These are phyloP conservation scores for Hippoglossus stenolepis DNA, from an alignment of 2,113 vertebrate genomes.

Conservation along the genomic window DNA sequence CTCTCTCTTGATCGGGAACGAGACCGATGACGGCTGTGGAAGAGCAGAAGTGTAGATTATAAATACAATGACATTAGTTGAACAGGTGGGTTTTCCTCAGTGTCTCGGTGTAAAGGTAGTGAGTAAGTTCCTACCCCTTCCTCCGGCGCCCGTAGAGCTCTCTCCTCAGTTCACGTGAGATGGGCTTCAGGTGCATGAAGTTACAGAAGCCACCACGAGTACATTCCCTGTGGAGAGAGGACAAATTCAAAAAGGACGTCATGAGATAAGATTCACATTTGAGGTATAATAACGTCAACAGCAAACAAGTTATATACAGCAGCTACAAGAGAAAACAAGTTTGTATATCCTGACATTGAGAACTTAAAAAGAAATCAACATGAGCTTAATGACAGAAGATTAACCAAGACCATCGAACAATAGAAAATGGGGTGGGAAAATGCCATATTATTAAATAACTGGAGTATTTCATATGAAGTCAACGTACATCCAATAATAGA, in stretches of 20 bases:
- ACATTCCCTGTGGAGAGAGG: constrained; percentile 87
- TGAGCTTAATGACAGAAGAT: neutral
- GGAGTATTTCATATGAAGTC: too few relatives aligned
- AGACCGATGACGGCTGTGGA: constrained; percentile 86
- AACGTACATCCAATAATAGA: too few relatives aligned
- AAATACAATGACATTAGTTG: neutral
- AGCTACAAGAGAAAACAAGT: neutral
- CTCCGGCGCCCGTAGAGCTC: constrained; percentile 94
- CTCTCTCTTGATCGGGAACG: constrained; percentile 92
- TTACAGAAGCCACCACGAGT: constrained; percentile 98
- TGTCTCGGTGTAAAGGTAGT: neutral
- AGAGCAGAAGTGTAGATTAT: neutral
- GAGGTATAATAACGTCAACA: neutral
- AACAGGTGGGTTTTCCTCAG: neutral
- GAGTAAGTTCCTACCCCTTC: constrained; percentile 86
- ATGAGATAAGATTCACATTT: neutral
- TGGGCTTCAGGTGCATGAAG: constrained; percentile 99
- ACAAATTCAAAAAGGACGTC: neutral
- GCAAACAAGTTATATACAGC: neutral
- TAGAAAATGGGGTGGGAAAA: too few relatives aligned
- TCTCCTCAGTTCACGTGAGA: constrained; percentile 94
- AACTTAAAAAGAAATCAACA: neutral
- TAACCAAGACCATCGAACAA: neutral
- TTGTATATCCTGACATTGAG: neutral
- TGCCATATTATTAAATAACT: too few relatives aligned